A percentile compares a stretch with the other conserved stretches of the same genome.
These are phyloP conservation scores for Desoria tigrina DNA, from an alignment of 2,888 invertebrate genomes.

Conservation along the genomic window DNA sequence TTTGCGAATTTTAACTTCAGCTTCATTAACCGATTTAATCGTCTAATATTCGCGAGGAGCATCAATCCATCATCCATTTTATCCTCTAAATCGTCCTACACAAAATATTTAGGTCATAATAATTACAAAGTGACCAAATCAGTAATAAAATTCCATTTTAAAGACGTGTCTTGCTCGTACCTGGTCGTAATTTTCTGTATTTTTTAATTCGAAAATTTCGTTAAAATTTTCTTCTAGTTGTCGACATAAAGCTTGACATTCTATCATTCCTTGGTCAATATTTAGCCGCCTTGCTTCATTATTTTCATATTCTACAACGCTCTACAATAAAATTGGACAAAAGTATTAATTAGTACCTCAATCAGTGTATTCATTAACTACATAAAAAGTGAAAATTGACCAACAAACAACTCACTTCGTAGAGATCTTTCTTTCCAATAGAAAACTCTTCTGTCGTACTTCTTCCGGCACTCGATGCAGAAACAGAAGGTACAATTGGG, in stretches of 20 bases:
- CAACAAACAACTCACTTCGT: conserved; percentile 41
- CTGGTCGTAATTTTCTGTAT: neutral
- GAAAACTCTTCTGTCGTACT: conserved; percentile 23
- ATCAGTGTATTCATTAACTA: neutral
- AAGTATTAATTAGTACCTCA: conserved; percentile 5
- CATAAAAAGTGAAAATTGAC: too few relatives aligned
- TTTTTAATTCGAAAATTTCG: conserved; percentile 29
- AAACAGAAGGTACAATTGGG: conserved; percentile 1
- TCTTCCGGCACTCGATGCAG: conserved; percentile 7
- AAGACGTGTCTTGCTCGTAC: too few relatives aligned
- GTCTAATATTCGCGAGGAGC: conserved; percentile 33
- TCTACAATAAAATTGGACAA: conserved; percentile 29
- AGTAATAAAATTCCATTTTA: too few relatives aligned
- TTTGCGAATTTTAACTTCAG: conserved; percentile 46
- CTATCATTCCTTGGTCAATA: conserved; percentile 12
- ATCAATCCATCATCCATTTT: conserved; percentile 39
- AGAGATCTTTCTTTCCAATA: conserved; percentile 43
- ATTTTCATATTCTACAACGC: conserved; percentile 35
- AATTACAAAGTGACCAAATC: neutral
- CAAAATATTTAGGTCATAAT: conserved; percentile 16
- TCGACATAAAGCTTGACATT: conserved; percentile 8
- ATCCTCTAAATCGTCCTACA: conserved; percentile 33
- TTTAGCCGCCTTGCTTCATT: conserved; percentile 36
- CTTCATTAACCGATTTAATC: conserved; percentile 47
- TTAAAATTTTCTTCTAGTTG: conserved; percentile 28